A percentile compares a stretch with the other conserved stretches of the same genome.
phyloP scores from a whole-genome alignment of 2,888 invertebrate species.

The Cantharis flavilabris region DNA sequence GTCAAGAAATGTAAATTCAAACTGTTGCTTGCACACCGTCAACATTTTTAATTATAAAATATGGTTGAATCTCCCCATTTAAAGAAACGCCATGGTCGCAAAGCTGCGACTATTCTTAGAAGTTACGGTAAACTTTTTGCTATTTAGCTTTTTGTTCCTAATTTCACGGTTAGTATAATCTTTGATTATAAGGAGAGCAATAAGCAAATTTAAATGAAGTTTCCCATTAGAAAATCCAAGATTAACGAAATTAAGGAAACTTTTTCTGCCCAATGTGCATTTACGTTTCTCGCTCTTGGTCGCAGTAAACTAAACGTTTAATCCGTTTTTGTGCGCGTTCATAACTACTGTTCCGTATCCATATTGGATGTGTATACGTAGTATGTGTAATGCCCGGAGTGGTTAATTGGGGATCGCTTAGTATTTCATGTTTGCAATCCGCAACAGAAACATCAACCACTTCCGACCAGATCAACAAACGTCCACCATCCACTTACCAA shows the following conservation, averaged over 20 bases:
- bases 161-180: background rate
- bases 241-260: background rate
- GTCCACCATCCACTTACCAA: background rate
- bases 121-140: background rate
- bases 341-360: background rate
- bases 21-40: background rate
- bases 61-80: background rate
- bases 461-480: background rate
- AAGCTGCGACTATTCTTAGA: background rate
- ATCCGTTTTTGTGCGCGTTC: background rate
- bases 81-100: background rate
- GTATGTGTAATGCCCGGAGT: background rate
- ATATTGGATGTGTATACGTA: background rate
- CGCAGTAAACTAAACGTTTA: background rate
- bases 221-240: background rate
- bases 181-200: background rate
- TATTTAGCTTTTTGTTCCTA: background rate
- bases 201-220: background rate
- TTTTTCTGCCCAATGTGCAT: background rate
- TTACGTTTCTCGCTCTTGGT: background rate
- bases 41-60: background rate
- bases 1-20: background rate
- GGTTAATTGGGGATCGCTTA: constrained; percentile 6
- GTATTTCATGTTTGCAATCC: background rate
- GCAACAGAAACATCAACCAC: background rate